Base-by-base conservation (phyloP, 2,113 vertebrate species). In the Xenopus borealis region DNA sequence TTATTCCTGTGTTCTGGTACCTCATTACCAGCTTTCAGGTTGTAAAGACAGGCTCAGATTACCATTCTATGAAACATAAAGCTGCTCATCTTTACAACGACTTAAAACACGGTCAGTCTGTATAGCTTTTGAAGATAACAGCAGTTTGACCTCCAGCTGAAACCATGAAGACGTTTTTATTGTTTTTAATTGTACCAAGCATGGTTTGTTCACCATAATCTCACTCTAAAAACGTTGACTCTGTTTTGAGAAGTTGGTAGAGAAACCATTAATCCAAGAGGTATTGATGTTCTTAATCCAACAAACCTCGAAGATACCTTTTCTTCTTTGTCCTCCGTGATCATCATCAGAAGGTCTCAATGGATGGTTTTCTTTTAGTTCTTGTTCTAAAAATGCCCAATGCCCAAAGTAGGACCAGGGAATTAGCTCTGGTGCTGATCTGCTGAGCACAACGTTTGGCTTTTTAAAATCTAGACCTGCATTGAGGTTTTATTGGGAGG, bases 21-120 rank as follows among this genome's bases (percentile, higher is more conserved):
- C 82, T 85, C 1, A 80, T 83, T 87, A 87, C 53, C 0, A 69
- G 63, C 79, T 58, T 18, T 0, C 0, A 69, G 72, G 66, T 82
- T 89, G 89, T 90, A 90, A 90, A 88, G 85, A 89, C 79, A 71
- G 84, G 80, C 73, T 85, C 72, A 0, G 66, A 44, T 89, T 75
- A 82, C 72, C 0, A 0, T 0, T n/a, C 33, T 27, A 20, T 81
- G 80, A 78, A 80, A 79, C 61, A 67, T 30, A 5, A 69, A 55
- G 0, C 1, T 14, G 65, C 64, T 71, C 62, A 68, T 52, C 17
- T 23, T 69, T 67, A 55, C 3, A 78, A 57, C 78, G 78, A 62
- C 50, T 67, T 71, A 71, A 55, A 50, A 0, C 18, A 3, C 58
- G 23, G 1, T 69, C 23, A 57, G 27, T 33, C 45, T 9, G 18